Evolutionary conservation across 2,888 invertebrate species (phyloP).

Genomic region (Napeogenes inachia): DNA sequence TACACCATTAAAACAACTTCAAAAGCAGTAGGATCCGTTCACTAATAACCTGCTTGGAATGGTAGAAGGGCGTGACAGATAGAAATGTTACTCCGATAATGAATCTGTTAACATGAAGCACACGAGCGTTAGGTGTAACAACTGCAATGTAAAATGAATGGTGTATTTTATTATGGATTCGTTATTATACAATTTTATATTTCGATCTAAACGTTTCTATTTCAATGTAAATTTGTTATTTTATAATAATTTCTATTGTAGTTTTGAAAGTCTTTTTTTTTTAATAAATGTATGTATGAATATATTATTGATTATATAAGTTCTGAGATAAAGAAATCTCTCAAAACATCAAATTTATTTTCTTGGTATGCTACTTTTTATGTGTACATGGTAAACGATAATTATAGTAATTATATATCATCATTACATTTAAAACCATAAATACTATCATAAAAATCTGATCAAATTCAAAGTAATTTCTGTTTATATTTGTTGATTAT

Average conservation of each 20-base stretch:
- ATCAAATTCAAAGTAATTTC: not conserved
- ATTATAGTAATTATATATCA: too few relatives aligned
- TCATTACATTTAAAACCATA: not conserved
- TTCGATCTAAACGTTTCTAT: too few relatives aligned
- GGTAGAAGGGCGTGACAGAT: slow-evolving; percentile 18
- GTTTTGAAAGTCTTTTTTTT: too few relatives aligned
- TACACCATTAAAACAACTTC: not conserved
- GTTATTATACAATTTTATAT: too few relatives aligned
- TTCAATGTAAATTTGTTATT: too few relatives aligned
- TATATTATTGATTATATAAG: too few relatives aligned
- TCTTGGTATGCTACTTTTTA: too few relatives aligned
- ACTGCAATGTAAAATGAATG: not conserved
- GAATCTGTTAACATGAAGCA: slow-evolving; percentile 11
- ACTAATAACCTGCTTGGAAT: slow-evolving; percentile 7
- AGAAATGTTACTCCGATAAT: slow-evolving; percentile 23
- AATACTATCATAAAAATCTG: not conserved
- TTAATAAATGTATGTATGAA: too few relatives aligned
- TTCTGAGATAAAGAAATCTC: too few relatives aligned
- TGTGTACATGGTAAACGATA: too few relatives aligned
- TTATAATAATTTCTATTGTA: too few relatives aligned
- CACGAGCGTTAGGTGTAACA: not conserved
- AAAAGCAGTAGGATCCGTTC: not conserved
- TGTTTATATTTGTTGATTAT: not conserved
- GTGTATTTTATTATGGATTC: not conserved
- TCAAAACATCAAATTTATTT: too few relatives aligned